Base-by-base conservation (phyloP, 1,140 invertebrate genomes). In the Philotrypesis tridentata region DNA sequence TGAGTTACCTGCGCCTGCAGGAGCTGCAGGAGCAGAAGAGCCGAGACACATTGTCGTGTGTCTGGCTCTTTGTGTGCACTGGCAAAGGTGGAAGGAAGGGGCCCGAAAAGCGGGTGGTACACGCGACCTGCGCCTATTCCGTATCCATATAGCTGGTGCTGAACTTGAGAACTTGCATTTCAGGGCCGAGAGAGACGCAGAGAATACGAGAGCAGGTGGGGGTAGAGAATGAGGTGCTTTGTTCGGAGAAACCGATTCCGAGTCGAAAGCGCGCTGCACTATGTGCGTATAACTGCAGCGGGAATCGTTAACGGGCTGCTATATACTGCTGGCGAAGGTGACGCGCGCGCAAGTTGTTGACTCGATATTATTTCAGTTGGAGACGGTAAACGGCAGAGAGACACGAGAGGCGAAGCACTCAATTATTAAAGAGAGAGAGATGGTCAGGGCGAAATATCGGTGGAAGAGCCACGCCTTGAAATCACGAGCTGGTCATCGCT, bases 61-160 rank as follows among this genome's bases (percentile, higher is more conserved):
- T n/a, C 6, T n/a, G n/a, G n/a, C n/a, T n/a, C 43, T 17, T 43
- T 77, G 21, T 48, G 31, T 4, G n/a, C n/a, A n/a, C n/a, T n/a
- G 6, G 27, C 25, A 63, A 65, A 27, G 63, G 8, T 25, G 60
- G 37, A 25, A 76, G 79, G 67, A 21, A 25, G 11, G n/a, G 21
- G 25, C 61, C 75, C 55, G 29, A 63, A 60, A 40, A 67, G 84
- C 60, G n/a, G 78, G 82, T 76, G 77, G n/a, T n/a, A 65, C 82
- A 82, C 81, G 81, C 68, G 67, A 86, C 84, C 85, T 85, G 84
- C 74, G 85, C 81, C 82, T 86, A 83, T 85, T 88, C 85, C n/a
- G n/a, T n/a, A n/a, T n/a, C n/a, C n/a, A n/a, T n/a, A 83, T 88
- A 86, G 85, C 83, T 85, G 85, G 85, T 81, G 84, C 85, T 83